Percentiles rank a stretch among this genome's conserved stretches.
These are phyloP conservation scores for Gandaritis pyraliata DNA, from an alignment of 2,888 invertebrate species.

Conservation along the genomic window DNA sequence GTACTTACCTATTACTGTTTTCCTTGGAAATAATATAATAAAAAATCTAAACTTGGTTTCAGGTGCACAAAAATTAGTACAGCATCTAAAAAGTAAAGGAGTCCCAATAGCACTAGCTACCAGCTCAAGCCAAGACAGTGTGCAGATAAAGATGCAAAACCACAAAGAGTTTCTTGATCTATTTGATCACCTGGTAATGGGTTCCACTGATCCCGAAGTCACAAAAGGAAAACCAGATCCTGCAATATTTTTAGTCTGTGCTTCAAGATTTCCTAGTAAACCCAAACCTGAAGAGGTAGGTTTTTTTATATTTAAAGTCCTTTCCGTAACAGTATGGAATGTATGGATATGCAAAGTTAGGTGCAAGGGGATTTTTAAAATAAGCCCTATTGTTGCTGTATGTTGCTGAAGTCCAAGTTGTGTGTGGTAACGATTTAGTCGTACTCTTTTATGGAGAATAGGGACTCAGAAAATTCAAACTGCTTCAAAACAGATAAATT, in stretches of 20 bases:
- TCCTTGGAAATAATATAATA: no score
- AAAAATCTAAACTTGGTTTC: conserved; percentile 19
- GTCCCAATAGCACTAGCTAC: conserved; percentile 95
- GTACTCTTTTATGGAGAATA: no score
- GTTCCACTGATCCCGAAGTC: conserved; percentile 93
- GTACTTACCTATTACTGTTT: no score
- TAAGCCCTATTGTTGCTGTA: no score
- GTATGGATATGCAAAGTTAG: no score
- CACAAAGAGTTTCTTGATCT: conserved; percentile 86
- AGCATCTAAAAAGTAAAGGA: conserved; percentile 88
- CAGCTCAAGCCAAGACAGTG: conserved; percentile 90
- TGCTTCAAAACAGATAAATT: no score
- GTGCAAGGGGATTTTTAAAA: no score
- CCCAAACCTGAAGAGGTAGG: conserved; percentile 85
- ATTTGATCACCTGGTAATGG: conserved; percentile 91
- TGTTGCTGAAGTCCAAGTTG: no score
- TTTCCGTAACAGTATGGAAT: no score
- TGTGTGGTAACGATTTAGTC: no score
- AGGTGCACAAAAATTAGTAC: conserved; percentile 91
- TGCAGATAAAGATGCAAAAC: conserved; percentile 87
- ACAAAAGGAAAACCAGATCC: conserved; percentile 94
- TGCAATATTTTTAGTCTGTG: conserved; percentile 92
- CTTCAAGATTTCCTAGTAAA: conserved; percentile 87
- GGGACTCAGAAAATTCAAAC: no score
- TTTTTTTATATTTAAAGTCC: not conserved